Evolutionary conservation across 2,113 vertebrate species (phyloP), one percentile per base, ranked within the genome.

Genomic region (Eptatretus burgeri): DNA sequence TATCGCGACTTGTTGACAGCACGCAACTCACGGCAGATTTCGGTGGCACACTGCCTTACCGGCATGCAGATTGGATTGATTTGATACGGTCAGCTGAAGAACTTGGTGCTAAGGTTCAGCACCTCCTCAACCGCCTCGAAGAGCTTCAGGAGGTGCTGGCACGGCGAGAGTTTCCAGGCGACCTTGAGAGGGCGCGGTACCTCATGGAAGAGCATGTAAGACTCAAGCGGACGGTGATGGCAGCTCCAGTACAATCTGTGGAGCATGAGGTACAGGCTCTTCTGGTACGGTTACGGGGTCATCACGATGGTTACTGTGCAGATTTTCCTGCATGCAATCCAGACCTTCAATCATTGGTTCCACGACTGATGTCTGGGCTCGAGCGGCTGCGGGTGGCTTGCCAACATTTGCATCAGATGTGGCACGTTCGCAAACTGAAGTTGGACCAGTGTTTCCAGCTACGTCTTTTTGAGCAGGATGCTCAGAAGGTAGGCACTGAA

Each of bases 361-460:
- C 91, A 70, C 93, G 91, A 79, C 85, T 95, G 70, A 85, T 86
- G 74, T 89, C 85, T 74, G 82, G 95, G 65, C 78, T 95, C 71
- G 91, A 98, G 74, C 95, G 93, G 71, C 80, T 98, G 53, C 91
- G 95, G 73, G 89, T 86, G n/a, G 93, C 85, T 2, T 74, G 89
- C 67, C 91, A 98, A 49, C 82, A 93, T 65, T 77, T 98, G 66
- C 91, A 95, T 67, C 91, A 98, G 77, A 84, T 85, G 78, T 98
- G 91, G 89, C 89, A 95, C 0, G 80, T 91, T 27, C 79, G 89
- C 68, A 98, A 98, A 67, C 72, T 95, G 71, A 98, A 95, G 72
- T 71, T 98, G 69, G 91, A 98, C 74, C 91, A 98, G 74, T 98
- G 91, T 69, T 98, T 98, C 72, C 91, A 98, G 73, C 78, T 98